These are phyloP conservation scores for Aphrophora alni DNA, from an alignment of 2,888 invertebrate genomes.

Conservation along the genomic window DNA sequence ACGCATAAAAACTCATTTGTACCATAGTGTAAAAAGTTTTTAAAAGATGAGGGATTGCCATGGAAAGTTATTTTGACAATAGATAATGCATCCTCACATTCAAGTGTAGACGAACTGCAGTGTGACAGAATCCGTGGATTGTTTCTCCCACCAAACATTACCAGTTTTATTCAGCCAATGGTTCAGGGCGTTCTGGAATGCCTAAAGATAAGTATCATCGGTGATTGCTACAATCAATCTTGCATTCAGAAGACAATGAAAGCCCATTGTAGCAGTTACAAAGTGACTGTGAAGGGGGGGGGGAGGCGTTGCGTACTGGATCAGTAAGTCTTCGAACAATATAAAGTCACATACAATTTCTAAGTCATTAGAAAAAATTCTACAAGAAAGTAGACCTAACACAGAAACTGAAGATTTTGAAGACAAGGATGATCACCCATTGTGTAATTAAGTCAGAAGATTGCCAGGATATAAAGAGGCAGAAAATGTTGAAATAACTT, in stretches of 20 bases:
- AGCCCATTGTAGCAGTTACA: background rate
- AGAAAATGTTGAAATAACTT: background rate
- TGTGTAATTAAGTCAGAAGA: background rate
- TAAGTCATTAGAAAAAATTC: background rate
- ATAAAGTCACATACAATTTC: background rate
- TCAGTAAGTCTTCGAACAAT: background rate
- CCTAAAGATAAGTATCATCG: background rate
- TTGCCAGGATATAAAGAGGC: background rate
- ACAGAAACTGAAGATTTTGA: background rate
- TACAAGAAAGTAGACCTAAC: background rate
- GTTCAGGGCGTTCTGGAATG: background rate
- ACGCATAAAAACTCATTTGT: background rate
- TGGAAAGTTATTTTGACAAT: background rate
- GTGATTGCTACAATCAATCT: background rate
- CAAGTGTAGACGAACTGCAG: background rate
- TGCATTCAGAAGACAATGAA: background rate
- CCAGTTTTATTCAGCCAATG: background rate
- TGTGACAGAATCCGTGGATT: background rate
- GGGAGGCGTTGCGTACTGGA: background rate
- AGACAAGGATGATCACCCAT: background rate
- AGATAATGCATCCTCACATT: background rate
- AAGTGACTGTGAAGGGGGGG: background rate
- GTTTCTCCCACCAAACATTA: background rate
- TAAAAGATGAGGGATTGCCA: background rate
- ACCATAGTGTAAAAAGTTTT: background rate